Conservation (phyloP, 2,113 vertebrate species). For the Meleagris gallopavo region DNA sequence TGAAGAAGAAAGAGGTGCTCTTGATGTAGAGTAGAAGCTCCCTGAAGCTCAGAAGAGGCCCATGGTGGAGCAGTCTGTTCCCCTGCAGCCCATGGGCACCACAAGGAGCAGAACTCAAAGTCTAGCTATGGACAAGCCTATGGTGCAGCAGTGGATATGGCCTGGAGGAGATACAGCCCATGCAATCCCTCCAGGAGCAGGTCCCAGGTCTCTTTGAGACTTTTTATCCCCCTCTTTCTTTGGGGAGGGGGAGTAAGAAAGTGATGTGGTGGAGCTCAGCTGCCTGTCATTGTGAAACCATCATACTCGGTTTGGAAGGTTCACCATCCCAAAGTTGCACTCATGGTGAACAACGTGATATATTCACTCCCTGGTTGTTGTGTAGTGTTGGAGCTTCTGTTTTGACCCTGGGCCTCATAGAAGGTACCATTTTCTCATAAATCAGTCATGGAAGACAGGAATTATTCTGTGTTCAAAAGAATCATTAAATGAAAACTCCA, state of each 20-base stretch:
- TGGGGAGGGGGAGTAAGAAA: too few relatives aligned
- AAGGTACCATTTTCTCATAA: not conserved
- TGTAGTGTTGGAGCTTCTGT: not conserved
- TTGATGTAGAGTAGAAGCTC: not conserved
- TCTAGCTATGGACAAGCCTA: not conserved
- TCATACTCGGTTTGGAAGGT: not conserved
- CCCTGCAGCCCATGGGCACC: not conserved
- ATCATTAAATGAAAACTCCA: not conserved
- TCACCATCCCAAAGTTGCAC: not conserved
- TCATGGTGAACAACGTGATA: not conserved
- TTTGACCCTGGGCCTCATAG: not conserved
- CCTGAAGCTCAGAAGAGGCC: not conserved
- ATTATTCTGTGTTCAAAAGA: not conserved
- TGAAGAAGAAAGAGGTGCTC: not conserved
- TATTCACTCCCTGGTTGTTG: accelerated
- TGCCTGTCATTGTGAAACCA: not conserved
- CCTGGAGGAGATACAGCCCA: not conserved
- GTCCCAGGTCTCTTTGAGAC: not conserved
- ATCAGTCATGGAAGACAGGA: not conserved
- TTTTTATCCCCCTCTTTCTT: too few relatives aligned
- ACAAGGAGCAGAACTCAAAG: not conserved
- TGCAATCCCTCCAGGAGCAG: not conserved
- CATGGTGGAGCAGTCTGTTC: not conserved
- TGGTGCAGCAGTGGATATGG: not conserved
- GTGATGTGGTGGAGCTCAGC: not conserved